Evolutionary conservation across 1,140 invertebrate genomes (phyloP), one percentile per base, ranked within the genome.

Genomic region (Procambarus clarkii): DNA sequence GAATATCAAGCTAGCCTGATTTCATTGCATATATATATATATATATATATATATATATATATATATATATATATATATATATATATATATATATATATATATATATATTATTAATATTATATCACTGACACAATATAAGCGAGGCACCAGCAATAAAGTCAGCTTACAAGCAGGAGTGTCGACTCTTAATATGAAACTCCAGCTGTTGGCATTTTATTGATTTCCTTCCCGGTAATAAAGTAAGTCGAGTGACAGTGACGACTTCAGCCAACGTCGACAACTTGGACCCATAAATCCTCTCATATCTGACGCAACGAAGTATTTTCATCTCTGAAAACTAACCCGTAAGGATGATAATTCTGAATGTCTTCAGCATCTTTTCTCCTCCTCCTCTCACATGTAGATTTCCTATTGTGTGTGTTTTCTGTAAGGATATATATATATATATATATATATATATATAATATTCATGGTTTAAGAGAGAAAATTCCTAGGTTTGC

Each of bases 401-500:
- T 18, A 15, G 64, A 69, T 34, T 34, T 69, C 18, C 64, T 18
- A 21, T 4, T 18, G 4, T 69, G 4, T 21, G 21, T 13, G 21
- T 18, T 4, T 0, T 13, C 13, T 21, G 21, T 21, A 13, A 4
- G 3, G 13, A 21, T 13, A 69, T 13, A 69, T 69, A 13, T 21
- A 69, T 21, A 13, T 18, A 21, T 13, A 69, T 13, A 69, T 69
- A 13, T 21, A 69, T 21, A 13, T 18, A 34, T 34, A 34, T 34
- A 34, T 34, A 34, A 34, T 34, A 34, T 34, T 34, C 34, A 34
- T 34, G 34, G 54, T 69, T 21, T 69, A 69, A 21, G 13, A 69
- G 64, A 69, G 64, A 69, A 69, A 69, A 69, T 69, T 69, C 64
- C 64, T 69, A 69, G 64, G 21, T 69, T 69, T 69, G 64, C 64